Base-by-base conservation (phyloP, 1,140 invertebrate genomes). In the Oscheius sp. region DNA sequence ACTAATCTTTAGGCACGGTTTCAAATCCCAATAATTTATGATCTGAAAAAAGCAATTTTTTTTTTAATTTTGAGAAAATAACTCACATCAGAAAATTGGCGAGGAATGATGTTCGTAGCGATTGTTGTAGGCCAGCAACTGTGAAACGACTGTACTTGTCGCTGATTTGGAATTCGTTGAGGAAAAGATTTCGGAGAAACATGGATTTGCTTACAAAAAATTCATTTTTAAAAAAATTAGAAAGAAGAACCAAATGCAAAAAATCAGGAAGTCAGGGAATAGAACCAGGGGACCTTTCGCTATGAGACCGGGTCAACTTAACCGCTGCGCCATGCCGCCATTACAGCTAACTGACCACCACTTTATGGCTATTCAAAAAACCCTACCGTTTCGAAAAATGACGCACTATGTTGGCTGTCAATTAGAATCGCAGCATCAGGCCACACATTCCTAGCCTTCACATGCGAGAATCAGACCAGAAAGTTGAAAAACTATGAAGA, bases 401-500 rank as follows among this genome's bases (percentile, higher is more conserved):
- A 31, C 32, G 35, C 32, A 29, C 20, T 68, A 34, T 58, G 52
- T 13, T 32, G 29, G 28, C 49, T 59, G 3, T 68, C 67, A 10
- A 68, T 35, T 3, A 68, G 32, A 49, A 68, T 28, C 20, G 67
- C 45, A 15, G 61, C 23, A 42, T 68, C 67, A 4, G 67, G 67
- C 67, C 67, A 68, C n/a, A 68, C 67, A 26, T 42, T 49, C 29
- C 67, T 58, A 28, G 67, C 49, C 28, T 68, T 68, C 4, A 68
- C 67, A 3, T 20, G n/a, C 15, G 67, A n/a, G 67, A 42, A 68
- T 68, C 1, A 55, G 67, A 36, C 49, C 67, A 1, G 67, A 55
- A 2, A 55, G 58, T n/a, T 49, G 67, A n/a, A n/a, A n/a, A n/a
- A n/a, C 10, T 23, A 59, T 38, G 67, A 55, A 18, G 67, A 15